Base-by-base conservation (phyloP, 2,888 invertebrate species). In the Cataglyphis cursor region DNA sequence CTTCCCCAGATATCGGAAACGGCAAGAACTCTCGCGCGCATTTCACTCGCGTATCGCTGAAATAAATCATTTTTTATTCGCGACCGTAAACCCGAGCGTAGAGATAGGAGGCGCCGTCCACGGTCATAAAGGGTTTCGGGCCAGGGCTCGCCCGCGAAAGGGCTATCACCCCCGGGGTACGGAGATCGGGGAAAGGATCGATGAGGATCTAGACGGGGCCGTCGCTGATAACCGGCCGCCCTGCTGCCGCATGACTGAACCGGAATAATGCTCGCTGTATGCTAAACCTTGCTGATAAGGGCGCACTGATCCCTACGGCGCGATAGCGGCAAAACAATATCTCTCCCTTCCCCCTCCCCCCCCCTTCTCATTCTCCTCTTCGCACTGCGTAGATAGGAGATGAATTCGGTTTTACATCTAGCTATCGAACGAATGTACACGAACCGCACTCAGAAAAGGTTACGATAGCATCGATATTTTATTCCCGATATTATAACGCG, bases 251-350 rank as follows among this genome's bases (percentile, higher is more conserved):
- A 87, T 81, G 83, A 72, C 87, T 81, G 83, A 81, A 78, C 83
- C 81, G 83, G 86, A 88, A 88, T 89, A 89, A 89, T 90, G 85
- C 72, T 76, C 72, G 83, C 68, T 65, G 83, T 76, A 83, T 83
- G 86, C 72, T 85, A 87, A 88, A 89, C 81, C 85, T 82, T 70
- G 48, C 87, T 68, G 90, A 90, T 90, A 90, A 90, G 82, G 83
- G 61, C 74, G 76, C 74, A 65, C 75, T 75, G 61, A 74, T 83
- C 86, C 59, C 61, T 51, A 78, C 74, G 81, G 31, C 38, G 74
- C 73, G 88, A 89, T 88, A 89, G 81, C 82, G 74, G 70, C 84
- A 72, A 87, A 90, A 90, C 90, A 90, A 84, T 90, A 85, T 84
- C 84, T 76, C 82, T 51, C 72, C 81, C 62, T 59, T 74, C 54